Base-by-base conservation (phyloP, 2,888 invertebrate genomes). In the Plagodis dolabraria region DNA sequence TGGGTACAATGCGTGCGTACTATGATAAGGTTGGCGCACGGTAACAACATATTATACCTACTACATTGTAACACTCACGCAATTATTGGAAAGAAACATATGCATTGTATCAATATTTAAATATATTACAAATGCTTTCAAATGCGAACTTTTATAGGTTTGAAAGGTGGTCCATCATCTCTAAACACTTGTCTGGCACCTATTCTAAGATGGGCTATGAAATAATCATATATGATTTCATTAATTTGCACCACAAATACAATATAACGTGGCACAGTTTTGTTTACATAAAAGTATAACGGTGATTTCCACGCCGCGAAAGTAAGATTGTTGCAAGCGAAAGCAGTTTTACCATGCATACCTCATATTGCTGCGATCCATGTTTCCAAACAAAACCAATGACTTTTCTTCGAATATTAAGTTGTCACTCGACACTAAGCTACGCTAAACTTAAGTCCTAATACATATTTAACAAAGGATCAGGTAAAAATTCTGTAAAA, bases 321-420 rank as follows among this genome's bases (percentile, higher is more conserved):
- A 75, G 70, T 66, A 68, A 63, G 63, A 64, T 48, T 67, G 67
- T 64, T 64, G 60, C 65, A 66, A 77, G 71, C 72, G 72, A 83
- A 80, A 78, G 77, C 71, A 79, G 72, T 80, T 79, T 75, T 60
- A 33, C 36, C 89, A 84, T 22, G 22, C 22, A 22, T 77, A 90
- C 92, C 92, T 92, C 89, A 91, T 87, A 88, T 84, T 82, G 75
- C 85, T 91, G 75, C 90, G 87, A 75, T 90, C 90, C 89, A 90
- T 90, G 67, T 79, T 86, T 76, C 69, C 64, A 75, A 76, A 73
- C 71, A 76, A 71, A 70, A 64, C 60, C 54, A 50, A 64, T 59
- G 49, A 54, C 55, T 51, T 46, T 52, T 65, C 45, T 63, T 55
- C 40, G 52, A 38, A 35, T 48, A 45, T 52, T 56, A 34, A 40